Conservation (phyloP, 1,140 invertebrate genomes). For the Cheumatopsyche charites region DNA sequence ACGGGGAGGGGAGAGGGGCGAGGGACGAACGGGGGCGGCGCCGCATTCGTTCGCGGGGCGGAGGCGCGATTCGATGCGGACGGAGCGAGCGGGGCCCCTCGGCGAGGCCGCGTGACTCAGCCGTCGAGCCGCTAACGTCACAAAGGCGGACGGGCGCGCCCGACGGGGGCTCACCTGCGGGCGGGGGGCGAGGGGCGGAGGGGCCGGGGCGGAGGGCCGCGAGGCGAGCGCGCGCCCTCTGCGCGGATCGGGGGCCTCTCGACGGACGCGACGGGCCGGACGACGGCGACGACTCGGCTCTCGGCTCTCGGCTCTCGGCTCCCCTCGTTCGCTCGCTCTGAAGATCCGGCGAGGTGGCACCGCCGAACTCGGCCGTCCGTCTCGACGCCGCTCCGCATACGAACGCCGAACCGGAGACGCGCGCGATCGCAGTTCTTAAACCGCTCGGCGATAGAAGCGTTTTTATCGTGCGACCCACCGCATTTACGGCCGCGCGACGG, state of each 20-base stretch:
- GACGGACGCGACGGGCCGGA: background rate
- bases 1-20: background rate
- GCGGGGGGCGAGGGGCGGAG: background rate
- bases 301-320: too few species aligned
- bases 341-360: too few species aligned
- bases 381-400: too few species aligned
- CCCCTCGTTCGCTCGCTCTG: too few species aligned
- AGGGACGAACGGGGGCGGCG: background rate
- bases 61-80: background rate
- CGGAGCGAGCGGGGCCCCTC: background rate
- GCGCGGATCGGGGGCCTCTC: background rate
- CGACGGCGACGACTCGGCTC: too few species aligned
- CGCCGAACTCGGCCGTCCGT: too few species aligned
- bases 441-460: too few species aligned
- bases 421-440: too few species aligned
- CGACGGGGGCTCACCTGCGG: background rate
- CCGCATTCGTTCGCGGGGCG: background rate
- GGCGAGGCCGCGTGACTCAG: background rate
- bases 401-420: too few species aligned
- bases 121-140: background rate
- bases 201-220: background rate
- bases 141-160: background rate
- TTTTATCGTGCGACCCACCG: too few species aligned
- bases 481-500: too few species aligned
- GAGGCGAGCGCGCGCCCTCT: background rate